A percentile compares a stretch with the other conserved stretches of the same genome.
These are phyloP conservation scores for Illadopsis cleaveri DNA, from an alignment of 2,113 vertebrate species.

Conservation along the genomic window DNA sequence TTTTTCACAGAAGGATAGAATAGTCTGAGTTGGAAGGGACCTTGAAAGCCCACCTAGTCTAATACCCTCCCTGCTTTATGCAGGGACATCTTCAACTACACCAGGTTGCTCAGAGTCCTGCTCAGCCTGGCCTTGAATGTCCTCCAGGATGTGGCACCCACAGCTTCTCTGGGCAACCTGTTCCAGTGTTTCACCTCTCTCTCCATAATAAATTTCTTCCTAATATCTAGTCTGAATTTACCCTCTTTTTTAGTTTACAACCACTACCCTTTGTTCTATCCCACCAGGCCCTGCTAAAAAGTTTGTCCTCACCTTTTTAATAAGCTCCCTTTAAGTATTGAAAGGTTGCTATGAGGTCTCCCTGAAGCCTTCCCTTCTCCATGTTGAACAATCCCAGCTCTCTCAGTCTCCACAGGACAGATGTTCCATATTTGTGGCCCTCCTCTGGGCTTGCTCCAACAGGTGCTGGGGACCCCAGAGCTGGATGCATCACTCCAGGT, in stretches of 20 bases:
- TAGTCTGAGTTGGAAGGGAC: background rate
- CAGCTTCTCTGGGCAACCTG: background rate
- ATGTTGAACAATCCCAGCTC: background rate
- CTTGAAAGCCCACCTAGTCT: background rate
- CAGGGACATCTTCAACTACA: background rate
- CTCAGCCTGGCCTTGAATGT: background rate
- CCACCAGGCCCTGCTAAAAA: background rate
- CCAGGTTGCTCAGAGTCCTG: background rate
- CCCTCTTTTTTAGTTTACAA: background rate
- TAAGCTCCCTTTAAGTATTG: background rate
- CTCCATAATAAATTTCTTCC: background rate
- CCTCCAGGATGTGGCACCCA: background rate
- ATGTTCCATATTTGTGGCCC: too few relatives aligned
- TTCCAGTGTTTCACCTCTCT: background rate
- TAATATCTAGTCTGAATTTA: background rate
- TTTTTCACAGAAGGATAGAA: background rate
- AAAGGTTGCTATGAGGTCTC: background rate
- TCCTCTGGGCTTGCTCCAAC: background rate
- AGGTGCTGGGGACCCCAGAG: background rate
- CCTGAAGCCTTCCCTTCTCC: background rate
- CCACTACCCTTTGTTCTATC: background rate
- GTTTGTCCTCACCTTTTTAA: background rate
- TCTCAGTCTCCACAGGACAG: background rate
- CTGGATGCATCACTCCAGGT: accelerated
- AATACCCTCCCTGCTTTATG: background rate